A percentile compares a stretch with the other conserved stretches of the same genome.
Conservation (phyloP, 92 coral and sea anemone species). For the Chrysogorgia sp. region DNA sequence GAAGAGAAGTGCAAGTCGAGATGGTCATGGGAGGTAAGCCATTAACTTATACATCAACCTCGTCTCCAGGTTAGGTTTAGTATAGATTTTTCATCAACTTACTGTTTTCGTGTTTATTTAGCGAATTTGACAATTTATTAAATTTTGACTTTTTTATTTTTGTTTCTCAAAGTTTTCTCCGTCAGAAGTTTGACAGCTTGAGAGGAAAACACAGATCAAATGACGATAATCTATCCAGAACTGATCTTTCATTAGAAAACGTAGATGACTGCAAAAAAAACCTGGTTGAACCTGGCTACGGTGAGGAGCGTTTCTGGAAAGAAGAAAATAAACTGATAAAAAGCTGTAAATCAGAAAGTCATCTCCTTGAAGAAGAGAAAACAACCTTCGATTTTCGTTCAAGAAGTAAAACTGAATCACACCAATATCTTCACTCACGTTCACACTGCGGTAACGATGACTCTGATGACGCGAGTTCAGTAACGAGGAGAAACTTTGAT, state of each 20-base stretch:
- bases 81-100: too few species aligned
- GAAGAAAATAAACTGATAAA: not conserved
- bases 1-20: conserved; percentile 30
- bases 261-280: conserved; percentile 3
- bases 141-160: not conserved
- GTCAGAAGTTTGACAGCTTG: conserved; percentile 28
- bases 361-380: not conserved
- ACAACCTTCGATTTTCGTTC: conserved; percentile 4
- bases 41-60: too few species aligned
- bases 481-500: not conserved
- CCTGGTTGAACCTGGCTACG: not conserved
- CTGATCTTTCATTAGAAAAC: conserved; percentile 17
- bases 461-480: conserved; percentile 26
- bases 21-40: conserved; percentile 39
- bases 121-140: not conserved
- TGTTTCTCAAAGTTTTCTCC: conserved; percentile 22
- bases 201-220: conserved; percentile 18
- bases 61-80: too few species aligned
- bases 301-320: conserved; percentile 1
- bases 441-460: not conserved
- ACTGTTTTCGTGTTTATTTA: too few species aligned
- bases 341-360: conserved; percentile 22
- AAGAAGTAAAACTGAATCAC: conserved; percentile 13
- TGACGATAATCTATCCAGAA: conserved; percentile 18
- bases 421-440: conserved; percentile 2